Base-by-base conservation (phyloP, 2,113 vertebrate species). In the Oreochromis aureus region DNA sequence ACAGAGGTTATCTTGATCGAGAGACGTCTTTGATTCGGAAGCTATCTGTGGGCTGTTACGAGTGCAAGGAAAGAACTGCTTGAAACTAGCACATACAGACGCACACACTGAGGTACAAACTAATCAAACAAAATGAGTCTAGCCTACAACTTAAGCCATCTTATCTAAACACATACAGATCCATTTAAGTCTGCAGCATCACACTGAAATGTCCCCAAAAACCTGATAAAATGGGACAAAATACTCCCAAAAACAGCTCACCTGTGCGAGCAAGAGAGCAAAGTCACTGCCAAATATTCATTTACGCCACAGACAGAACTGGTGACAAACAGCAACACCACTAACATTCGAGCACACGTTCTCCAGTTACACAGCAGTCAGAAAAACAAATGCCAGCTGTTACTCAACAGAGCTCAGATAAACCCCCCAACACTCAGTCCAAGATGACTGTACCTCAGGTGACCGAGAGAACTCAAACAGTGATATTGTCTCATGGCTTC, bases 1-100 rank as follows among this genome's bases (percentile, higher is more conserved):
- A 84, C 36, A 41, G 79, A 53, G 46, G 66, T 56, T 18, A 81
- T 69, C 83, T 44, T 48, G 30, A 76, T 88, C 41, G 2, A 69
- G n/a, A 69, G 5, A 61, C 22, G 61, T 24, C 51, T 73, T 56
- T 61, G 66, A 73, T 91, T 89, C 58, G 13, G 85, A 83, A 32
- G n/a, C 36, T 27, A 73, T 58, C 76, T 12, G 32, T n/a, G 22
- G 13, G 34, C 34, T 46, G 61, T 83, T 81, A 83, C 15, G 30
- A 78, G 46, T 4, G 22, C n/a, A 24, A 79, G 79, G 12, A 39
- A 71, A 54, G 24, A 71, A 7, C 15, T 19, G 11, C 2, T 58
- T 24, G 0, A 59, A 81, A 55, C 39, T 30, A 39, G 55, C 53
- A 24, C 32, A 80, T 0, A 41, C 34, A 41, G 32, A 55, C 13